phyloP scores from a whole-genome alignment of 2,797 vertebrate species.

The Tokudaia tokunoshimensis region DNA sequence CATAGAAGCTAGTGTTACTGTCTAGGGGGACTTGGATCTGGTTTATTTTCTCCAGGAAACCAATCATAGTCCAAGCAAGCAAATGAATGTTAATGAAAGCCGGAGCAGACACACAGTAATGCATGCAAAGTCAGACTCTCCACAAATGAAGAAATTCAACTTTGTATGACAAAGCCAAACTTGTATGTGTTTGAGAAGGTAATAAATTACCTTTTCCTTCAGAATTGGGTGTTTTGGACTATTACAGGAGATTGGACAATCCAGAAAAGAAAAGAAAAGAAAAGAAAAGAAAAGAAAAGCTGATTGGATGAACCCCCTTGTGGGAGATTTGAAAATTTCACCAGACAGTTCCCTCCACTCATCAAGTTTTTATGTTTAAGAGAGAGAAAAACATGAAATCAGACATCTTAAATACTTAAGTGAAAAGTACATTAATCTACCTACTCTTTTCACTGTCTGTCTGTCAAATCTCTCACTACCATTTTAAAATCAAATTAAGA shows the following conservation, averaged over 20 bases:
- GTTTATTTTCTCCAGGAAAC: neutral
- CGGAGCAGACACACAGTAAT: neutral
- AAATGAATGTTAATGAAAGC: neutral
- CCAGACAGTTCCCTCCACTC: neutral
- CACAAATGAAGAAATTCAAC: neutral
- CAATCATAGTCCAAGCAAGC: neutral
- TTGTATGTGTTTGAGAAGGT: neutral
- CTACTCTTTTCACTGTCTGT: neutral
- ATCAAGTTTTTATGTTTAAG: neutral
- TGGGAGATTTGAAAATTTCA: neutral
- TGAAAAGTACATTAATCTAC: neutral
- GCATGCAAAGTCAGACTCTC: neutral
- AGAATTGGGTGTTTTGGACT: neutral
- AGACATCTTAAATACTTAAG: neutral
- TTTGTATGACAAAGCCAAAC: neutral
- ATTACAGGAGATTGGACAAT: neutral
- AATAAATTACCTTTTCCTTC: neutral
- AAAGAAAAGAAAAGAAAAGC: neutral
- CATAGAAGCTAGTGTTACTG: neutral
- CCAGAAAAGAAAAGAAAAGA: neutral
- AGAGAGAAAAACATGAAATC: neutral
- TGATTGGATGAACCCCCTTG: neutral
- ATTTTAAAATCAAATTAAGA: neutral
- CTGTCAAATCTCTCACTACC: neutral
- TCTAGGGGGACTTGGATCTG: neutral